Evolutionary conservation across 1,140 invertebrate species (phyloP), one percentile per base, ranked within the genome.

Genomic region (Pissodes strobi): DNA sequence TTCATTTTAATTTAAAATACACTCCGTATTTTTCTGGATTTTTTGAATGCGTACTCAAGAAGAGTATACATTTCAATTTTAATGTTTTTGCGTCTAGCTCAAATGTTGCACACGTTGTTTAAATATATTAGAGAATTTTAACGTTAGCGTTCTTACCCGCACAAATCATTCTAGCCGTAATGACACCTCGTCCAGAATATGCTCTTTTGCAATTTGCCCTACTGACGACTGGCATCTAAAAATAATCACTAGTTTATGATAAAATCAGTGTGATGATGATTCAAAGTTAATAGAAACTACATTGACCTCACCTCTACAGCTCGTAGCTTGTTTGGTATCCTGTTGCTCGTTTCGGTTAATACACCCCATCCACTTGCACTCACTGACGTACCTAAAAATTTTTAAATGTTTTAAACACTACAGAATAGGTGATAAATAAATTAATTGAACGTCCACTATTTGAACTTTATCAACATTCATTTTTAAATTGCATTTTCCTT

Each of bases 351-450:
- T 25, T 56, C 53, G 10, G 12, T 41, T 5, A 21, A 13, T 6
- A 43, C 48, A 30, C 57, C 57, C 57, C 57, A 59, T 0, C 57
- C 57, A 23, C 43, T 59, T 30, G 19, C 43, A 13, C 6, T 48
- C 12, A 59, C 57, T 37, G 12, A 13, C 22, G 2, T 25, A 25
- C 53, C 53, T 56, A 12, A 21, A 37, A 37, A n/a, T n/a, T n/a
- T n/a, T n/a, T n/a, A n/a, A n/a, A n/a, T n/a, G n/a, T n/a, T n/a
- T n/a, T n/a, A n/a, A n/a, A n/a, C n/a, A n/a, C n/a, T n/a, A n/a
- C n/a, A n/a, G n/a, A n/a, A 39, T 5, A 12, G 13, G 1, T 2
- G 30, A 34, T 34, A 34, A 9, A 1, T 34, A 12, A 12, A 4
- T 12, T 12, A 30, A 30, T 30, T 30, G 4, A 6, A 6, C 12